Base-by-base conservation (phyloP, 92 coral and sea anemone genomes). In the Plumapathes pennacea region DNA sequence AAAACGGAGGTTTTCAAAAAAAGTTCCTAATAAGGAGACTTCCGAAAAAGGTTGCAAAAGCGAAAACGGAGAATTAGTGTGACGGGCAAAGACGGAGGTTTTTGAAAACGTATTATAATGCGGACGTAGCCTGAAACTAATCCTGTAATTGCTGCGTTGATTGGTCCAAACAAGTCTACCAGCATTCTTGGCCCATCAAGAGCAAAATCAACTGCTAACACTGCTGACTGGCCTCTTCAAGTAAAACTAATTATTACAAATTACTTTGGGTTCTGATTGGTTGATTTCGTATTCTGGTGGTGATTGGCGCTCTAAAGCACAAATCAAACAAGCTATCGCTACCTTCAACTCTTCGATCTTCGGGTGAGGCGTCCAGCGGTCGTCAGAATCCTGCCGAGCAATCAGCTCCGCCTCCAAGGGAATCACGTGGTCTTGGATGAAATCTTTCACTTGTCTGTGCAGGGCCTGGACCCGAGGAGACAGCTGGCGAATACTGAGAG, bases 341-440 rank as follows among this genome's bases (percentile, higher is more conserved):
- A 90, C 97, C 96, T 91, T 91, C 9, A 91, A 56, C 32, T 83
- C 81, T 37, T 88, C 97, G 24, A 88, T 66, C 27, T 79, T 53
- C 23, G 82, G 89, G 67, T 88, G 97, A 14, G 88, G 82, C 7
- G 45, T 59, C 97, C 97, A 91, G 26, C 89, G 61, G 34, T 80
- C 61, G 4, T 52, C 52, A 39, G 96, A 75, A 19, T 63, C 25
- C 58, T 87, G 86, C 63, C 80, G 82, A 38, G 38, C 40, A 27
- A 45, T 55, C 24, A 91, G 53, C 17, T 83, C 85, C 25, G 67
- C 69, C 47, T 91, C 97, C 43, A 61, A 72, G 10, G 92, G 86
- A 27, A 59, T 58, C 30, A 91, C 67, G 50, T 88, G 48, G 12
- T 56, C 72, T 11, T 64, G 40, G 44, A 84, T 67, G 43, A 91